Base-by-base conservation (phyloP, 2,888 invertebrate genomes). In the Ptychoptera contaminata region DNA sequence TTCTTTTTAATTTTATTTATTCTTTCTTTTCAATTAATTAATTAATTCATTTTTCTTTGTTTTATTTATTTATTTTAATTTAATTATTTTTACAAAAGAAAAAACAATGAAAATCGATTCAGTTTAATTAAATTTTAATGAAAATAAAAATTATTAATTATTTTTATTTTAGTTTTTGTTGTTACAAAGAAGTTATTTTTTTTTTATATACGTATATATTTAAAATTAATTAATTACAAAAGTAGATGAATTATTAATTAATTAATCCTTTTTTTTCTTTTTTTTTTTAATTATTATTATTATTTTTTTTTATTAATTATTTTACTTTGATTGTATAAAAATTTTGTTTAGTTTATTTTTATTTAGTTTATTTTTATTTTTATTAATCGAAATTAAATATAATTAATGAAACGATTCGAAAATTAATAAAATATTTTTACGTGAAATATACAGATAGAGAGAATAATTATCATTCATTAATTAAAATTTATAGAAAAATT, bases 1-100 rank as follows among this genome's bases (percentile, higher is more conserved):
- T 8, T 39, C n/a, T 14, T 35, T 23, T 31, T 32, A 37, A 37
- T 40, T 11, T 43, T n/a, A 14, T 32, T 42, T 10, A 31, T 42
- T 37, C 34, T 16, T 37, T 15, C 32, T 39, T 16, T 16, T 44
- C 11, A 32, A 14, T 16, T 31, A 35, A 31, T 15, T 44, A 29
- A 12, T 37, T 14, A 36, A 37, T 45, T 41, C 16, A 38, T 32
- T 30, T 36, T 41, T 41, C n/a, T 45, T 41, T 16, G 16, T 16
- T 40, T 34, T 23, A 23, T 12, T 12, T 14, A 15, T 44, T 44
- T 34, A 23, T 42, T 42, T 16, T 14, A 14, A 14, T 40, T 15
- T 40, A 31, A 32, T 40, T 15, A 40, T 29, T 40, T 40, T 40
- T 36, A n/a, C 9, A 36, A 12, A 40, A 31, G 2, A 40, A 29